Evolutionary conservation across 2,888 invertebrate species (phyloP), one percentile per base, ranked within the genome.

Genomic region (Euproctis similis): DNA sequence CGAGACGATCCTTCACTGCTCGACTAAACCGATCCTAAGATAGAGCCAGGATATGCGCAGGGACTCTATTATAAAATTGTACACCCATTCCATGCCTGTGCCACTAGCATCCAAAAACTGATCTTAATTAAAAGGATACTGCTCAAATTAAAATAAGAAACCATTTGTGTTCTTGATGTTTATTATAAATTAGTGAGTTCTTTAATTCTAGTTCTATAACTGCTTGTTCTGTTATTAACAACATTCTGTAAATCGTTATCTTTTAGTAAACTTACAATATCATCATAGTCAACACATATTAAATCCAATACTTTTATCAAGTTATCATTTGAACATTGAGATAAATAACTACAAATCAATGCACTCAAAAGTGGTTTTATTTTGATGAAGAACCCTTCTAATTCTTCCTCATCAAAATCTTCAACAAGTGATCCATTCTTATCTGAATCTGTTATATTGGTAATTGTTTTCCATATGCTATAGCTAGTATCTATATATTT

Each of bases 401-500:
- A 34, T 28, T 69, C 69, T 13, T 69, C 68, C 28, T 57, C 61
- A 19, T 64, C 64, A 30, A 64, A 61, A 14, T 62, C 64, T 43
- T 72, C 74, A 57, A 64, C 74, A 9, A 53, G 61, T 5, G 46
- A 52, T 12, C 61, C 60, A 31, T 72, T 69, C 39, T 56, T 47
- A 14, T 67, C 58, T 8, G 52, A 49, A 21, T 62, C 61, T n/a
- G 53, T 49, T 24, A 65, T 58, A 4, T 46, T 50, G 31, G 43
- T 51, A 7, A 72, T 42, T 0, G 68, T 61, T 36, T 63, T 69
- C 78, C 80, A 84, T 48, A 84, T 73, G 17, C 48, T 72, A 27
- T 62, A 70, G 24, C 66, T 60, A 4, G 61, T 64, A n/a, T 50
- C 42, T 28, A 78, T 71, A 39, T 67, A 80, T 31, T 61, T 59